Conservation (phyloP, 2,113 vertebrate species). For the Lucifuga dentata region DNA sequence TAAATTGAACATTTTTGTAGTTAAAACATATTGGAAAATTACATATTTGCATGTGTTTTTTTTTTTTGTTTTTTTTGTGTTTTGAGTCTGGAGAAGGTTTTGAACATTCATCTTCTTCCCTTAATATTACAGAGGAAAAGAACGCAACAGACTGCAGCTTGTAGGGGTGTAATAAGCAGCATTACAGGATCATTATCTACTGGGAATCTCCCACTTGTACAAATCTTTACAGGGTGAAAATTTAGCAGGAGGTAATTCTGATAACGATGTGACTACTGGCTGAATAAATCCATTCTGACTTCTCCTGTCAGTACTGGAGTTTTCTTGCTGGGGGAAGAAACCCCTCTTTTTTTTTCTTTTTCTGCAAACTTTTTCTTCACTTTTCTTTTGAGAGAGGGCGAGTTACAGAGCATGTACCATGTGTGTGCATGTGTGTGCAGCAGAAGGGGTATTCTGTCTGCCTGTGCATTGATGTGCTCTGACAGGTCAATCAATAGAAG, state of each 20-base stretch:
- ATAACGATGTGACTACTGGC: slow-evolving; percentile 38
- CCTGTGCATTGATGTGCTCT: slow-evolving; percentile 52
- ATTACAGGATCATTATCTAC: slow-evolving; percentile 8
- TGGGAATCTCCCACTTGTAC: slow-evolving; percentile 16
- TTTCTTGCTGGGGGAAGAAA: slow-evolving; percentile 35
- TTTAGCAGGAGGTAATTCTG: slow-evolving; percentile 31
- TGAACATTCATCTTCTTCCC: background rate
- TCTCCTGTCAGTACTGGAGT: slow-evolving; percentile 39
- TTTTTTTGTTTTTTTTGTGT: no score
- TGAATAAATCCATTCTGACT: slow-evolving; percentile 62
- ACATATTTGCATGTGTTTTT: no score
- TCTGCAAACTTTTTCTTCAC: background rate
- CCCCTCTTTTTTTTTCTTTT: no score
- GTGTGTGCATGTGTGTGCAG: slow-evolving; percentile 33
- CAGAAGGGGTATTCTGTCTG: slow-evolving; percentile 46
- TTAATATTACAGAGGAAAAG: background rate
- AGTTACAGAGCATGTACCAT: background rate
- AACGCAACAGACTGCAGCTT: no score
- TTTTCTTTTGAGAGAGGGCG: slow-evolving; percentile 15
- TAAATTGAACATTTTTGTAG: no score
- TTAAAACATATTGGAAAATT: no score
- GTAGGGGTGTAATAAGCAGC: slow-evolving; percentile 15
- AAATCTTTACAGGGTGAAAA: slow-evolving; percentile 34
- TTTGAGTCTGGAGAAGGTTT: no score
- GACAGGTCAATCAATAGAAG: slow-evolving; percentile 75